A percentile compares a stretch with the other conserved stretches of the same genome.
These are phyloP conservation scores for Garrulus glandarius DNA, from an alignment of 2,797 vertebrate species.

Conservation along the genomic window DNA sequence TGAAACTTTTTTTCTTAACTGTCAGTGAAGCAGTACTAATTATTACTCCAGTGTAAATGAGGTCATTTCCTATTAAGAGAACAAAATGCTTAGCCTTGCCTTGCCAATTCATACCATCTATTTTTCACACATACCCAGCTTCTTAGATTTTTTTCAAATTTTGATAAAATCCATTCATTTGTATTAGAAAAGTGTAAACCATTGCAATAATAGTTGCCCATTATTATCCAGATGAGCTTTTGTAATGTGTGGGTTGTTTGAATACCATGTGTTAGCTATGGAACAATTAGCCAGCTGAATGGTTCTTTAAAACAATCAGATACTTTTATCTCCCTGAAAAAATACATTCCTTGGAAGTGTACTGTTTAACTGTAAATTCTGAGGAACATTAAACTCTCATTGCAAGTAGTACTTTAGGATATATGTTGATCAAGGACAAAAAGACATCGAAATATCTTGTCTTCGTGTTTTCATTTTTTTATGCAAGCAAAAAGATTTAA, in stretches of 20 bases:
- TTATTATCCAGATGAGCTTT: slow-evolving; percentile 88
- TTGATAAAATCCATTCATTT: slow-evolving; percentile 87
- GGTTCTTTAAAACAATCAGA: slow-evolving; percentile 88
- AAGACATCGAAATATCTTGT: slow-evolving; percentile 79
- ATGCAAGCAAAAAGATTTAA: slow-evolving; percentile 81
- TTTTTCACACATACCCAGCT: slow-evolving; percentile 85
- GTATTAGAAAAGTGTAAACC: slow-evolving; percentile 87
- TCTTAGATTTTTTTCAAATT: slow-evolving; percentile 78
- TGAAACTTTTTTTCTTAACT: slow-evolving; percentile 88
- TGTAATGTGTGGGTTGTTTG: slow-evolving; percentile 87
- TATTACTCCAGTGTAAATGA: slow-evolving; percentile 88
- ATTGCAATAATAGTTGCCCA: slow-evolving; percentile 84
- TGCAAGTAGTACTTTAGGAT: slow-evolving; percentile 72
- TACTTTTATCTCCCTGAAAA: slow-evolving; percentile 88
- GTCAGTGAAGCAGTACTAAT: slow-evolving; percentile 87
- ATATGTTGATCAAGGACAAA: slow-evolving; percentile 91
- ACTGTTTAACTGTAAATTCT: slow-evolving; percentile 77
- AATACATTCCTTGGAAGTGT: slow-evolving; percentile 80
- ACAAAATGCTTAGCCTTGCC: slow-evolving; percentile 83
- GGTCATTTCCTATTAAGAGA: slow-evolving; percentile 88
- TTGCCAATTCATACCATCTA: slow-evolving; percentile 86
- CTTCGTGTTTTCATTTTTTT: slow-evolving; percentile 83
- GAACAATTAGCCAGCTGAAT: slow-evolving; percentile 90
- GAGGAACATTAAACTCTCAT: slow-evolving; percentile 60
- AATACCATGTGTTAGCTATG: slow-evolving; percentile 90